Base-by-base conservation (phyloP, 2,888 invertebrate genomes). In the Quadroppia sp. region DNA sequence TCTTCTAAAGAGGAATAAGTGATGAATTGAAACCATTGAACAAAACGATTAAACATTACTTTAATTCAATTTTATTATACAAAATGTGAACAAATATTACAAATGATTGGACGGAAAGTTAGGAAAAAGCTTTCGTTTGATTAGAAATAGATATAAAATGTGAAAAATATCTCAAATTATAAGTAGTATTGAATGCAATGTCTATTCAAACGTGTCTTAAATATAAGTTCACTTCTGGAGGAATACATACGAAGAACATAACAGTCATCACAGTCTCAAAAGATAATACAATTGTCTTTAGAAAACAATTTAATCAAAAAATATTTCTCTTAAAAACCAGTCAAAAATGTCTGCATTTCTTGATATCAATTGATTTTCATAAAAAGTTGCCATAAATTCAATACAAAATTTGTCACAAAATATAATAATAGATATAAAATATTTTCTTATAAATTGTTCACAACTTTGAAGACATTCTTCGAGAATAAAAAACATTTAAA, bases 241-340 rank as follows among this genome's bases (percentile, higher is more conserved):
- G 28, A 56, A 56, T 53, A 56, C 28, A 28, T 53, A 20, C 25
- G 30, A 11, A 28, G 36, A 64, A 40, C 11, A 56, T 30, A 64
- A 40, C 40, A 64, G 36, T 64, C 64, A 64, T 64, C 64, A 64
- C 64, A 64, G 64, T 64, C 64, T 64, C 23, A 64, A 64, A 17
- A 64, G 36, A 64, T 64, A 64, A 64, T 64, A 64, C 40, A 64
- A 40, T 6, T 40, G 20, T 17, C 15, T 15, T 40, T 36, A 64
- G 25, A 53, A 11, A 36, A 20, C 15, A 40, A 61, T 36, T 64
- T 40, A 17, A 56, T 28, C 56, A 28, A 40, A 40, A 64, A 20
- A 61, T 61, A 17, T 61, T 32, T 61, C 32, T 61, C 25, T 53
- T 20, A 53, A 25, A 53, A 56, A 28, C 11, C 28, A 28, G 25